phyloP scores from a whole-genome alignment of 2,797 vertebrate genomes.

The Enoplosus armatus region DNA sequence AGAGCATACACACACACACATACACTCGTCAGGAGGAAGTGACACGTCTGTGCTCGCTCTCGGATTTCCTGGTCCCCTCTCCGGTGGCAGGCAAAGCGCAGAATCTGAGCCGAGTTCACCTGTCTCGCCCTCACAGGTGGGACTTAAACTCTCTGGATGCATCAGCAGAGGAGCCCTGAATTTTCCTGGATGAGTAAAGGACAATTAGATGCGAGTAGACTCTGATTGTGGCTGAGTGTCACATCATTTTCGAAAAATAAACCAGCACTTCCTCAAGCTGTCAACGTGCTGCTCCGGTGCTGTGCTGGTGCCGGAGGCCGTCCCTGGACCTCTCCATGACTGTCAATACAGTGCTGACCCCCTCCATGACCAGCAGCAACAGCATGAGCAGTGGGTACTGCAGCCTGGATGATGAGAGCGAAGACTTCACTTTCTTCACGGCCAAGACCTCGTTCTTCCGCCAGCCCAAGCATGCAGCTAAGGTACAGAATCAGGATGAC shows the following conservation, averaged over 20 bases:
- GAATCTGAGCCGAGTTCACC: conserved; percentile 73
- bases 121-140: conserved; percentile 56
- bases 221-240: conserved; percentile 46
- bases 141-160: conserved; percentile 55
- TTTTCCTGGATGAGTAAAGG: conserved; percentile 49
- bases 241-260: conserved; percentile 31
- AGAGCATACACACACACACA: conserved; percentile 37
- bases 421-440: conserved; percentile 95
- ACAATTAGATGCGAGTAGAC: conserved; percentile 30
- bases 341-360: conserved; percentile 70
- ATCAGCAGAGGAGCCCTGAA: conserved; percentile 40
- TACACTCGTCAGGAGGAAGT: conserved; percentile 76
- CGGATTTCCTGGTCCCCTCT: conserved; percentile 78
- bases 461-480: conserved; percentile 74
- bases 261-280: conserved; percentile 54
- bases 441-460: conserved; percentile 96
- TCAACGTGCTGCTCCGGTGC: conserved; percentile 32
- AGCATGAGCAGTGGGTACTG: conserved; percentile 99
- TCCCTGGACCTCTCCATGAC: conserved; percentile 74
- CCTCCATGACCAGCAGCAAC: conserved; percentile 92
- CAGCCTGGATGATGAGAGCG: conserved; percentile 94
- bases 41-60: conserved; percentile 70
- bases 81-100: conserved; percentile 55
- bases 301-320: conserved; percentile 13
- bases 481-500: conserved; percentile 78